Conservation (phyloP, 1,140 invertebrate species). For the Dendrolimus punctatus region DNA sequence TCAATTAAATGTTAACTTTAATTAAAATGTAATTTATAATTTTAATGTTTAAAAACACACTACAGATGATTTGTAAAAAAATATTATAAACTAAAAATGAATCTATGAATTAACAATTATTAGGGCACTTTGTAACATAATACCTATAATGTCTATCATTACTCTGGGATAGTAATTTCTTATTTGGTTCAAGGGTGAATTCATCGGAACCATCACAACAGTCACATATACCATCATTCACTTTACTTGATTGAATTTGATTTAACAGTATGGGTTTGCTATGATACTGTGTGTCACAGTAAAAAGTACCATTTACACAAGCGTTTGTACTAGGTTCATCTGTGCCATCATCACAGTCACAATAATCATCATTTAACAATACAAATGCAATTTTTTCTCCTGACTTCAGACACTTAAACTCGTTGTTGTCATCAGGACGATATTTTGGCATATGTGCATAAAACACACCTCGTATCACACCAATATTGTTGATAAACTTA, state of each 20-base stretch:
- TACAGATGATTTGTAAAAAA: no score
- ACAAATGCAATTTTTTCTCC: constrained; percentile 56
- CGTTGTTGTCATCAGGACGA: constrained; percentile 36
- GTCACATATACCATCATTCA: constrained; percentile 96
- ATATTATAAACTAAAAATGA: not conserved
- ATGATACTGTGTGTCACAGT: constrained; percentile 76
- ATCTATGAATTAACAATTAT: constrained; percentile 24
- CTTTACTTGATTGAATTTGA: constrained; percentile 74
- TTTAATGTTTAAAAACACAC: no score
- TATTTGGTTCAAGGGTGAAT: constrained; percentile 53
- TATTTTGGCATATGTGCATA: constrained; percentile 39
- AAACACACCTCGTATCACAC: constrained; percentile 50
- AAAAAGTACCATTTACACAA: constrained; percentile 86
- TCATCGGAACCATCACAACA: constrained; percentile 91
- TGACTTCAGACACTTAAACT: constrained; percentile 48
- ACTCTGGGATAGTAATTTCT: constrained; percentile 42
- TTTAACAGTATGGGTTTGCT: constrained; percentile 47
- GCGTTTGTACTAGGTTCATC: constrained; percentile 95
- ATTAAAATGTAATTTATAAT: no score
- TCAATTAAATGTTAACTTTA: no score
- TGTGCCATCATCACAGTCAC: constrained; percentile 91
- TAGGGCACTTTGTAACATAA: constrained; percentile 41
- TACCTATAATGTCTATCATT: constrained; percentile 31
- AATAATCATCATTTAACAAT: constrained; percentile 94
- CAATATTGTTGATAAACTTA: constrained; percentile 50